Conservation (phyloP, 2,113 vertebrate genomes). For the Mugil cephalus region DNA sequence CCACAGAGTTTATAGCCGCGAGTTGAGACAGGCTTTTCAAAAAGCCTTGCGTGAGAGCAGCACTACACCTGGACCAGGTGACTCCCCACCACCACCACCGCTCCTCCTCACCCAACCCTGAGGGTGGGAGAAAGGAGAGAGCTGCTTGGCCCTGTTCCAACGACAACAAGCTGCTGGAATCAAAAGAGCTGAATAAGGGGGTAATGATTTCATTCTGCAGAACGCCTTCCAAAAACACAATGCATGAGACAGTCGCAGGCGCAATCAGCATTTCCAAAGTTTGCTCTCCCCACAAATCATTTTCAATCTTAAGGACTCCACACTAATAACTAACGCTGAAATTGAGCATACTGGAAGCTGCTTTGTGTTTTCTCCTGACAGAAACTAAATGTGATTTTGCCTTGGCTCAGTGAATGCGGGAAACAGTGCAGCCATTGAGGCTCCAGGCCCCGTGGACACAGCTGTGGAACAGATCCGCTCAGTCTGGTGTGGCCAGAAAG, state of each 20-base stretch:
- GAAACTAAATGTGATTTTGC: slow-evolving; percentile 60
- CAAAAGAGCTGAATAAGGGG: slow-evolving; percentile 64
- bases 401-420: slow-evolving; percentile 65
- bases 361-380: slow-evolving; percentile 57
- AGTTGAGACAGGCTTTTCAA: slow-evolving; percentile 74
- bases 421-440: slow-evolving; percentile 70
- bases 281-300: slow-evolving; percentile 13
- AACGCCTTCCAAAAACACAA: slow-evolving; percentile 34
- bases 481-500: slow-evolving; percentile 33
- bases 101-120: slow-evolving; percentile 36
- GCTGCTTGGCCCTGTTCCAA: slow-evolving; percentile 65
- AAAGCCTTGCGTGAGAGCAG: slow-evolving; percentile 79
- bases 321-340: slow-evolving; percentile 37
- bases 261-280: slow-evolving; percentile 42
- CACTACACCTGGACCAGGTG: slow-evolving; percentile 76
- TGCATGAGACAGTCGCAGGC: slow-evolving; percentile 1
- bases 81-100: neutral
- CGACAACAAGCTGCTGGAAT: slow-evolving; percentile 58
- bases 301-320: neutral
- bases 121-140: slow-evolving; percentile 51
- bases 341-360: slow-evolving; percentile 10
- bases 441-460: slow-evolving; percentile 53
- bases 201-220: slow-evolving; percentile 56
- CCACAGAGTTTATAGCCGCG: slow-evolving; percentile 41
- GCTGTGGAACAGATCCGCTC: slow-evolving; percentile 72